Conservation (phyloP, 2,888 invertebrate species). For the Margaritifera margaritifera region DNA sequence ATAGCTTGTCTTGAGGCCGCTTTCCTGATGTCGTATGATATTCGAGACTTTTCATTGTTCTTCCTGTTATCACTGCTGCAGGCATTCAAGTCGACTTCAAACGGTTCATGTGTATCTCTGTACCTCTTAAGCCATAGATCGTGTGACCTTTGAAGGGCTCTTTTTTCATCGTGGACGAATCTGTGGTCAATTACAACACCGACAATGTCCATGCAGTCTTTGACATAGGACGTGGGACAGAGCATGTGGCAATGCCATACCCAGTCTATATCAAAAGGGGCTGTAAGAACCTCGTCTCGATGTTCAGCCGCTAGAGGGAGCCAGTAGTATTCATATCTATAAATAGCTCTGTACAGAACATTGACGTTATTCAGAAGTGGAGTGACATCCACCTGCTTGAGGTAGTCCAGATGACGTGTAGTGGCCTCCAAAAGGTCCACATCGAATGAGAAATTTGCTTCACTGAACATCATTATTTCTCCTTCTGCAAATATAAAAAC, state of each 20-base stretch:
- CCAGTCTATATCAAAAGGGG: conserved; percentile 75
- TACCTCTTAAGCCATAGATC: conserved; percentile 50
- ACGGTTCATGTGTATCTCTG: conserved; percentile 38
- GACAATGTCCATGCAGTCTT: conserved; percentile 54
- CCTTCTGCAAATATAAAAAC: neutral
- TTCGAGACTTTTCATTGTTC: conserved; percentile 15
- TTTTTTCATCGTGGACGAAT: conserved; percentile 44
- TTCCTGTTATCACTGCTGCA: neutral
- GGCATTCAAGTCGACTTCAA: conserved; percentile 29
- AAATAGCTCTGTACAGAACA: conserved; percentile 70
- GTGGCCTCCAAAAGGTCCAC: conserved; percentile 19
- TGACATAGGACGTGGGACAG: conserved; percentile 60
- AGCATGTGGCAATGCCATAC: conserved; percentile 74
- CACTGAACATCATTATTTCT: neutral
- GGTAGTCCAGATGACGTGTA: conserved; percentile 48
- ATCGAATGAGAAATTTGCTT: conserved; percentile 8
- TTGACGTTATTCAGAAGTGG: conserved; percentile 56
- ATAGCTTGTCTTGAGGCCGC: conserved; percentile 72
- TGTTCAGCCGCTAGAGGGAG: conserved; percentile 71
- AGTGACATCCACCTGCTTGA: conserved; percentile 46
- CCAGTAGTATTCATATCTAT: conserved; percentile 74
- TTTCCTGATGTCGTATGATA: conserved; percentile 70
- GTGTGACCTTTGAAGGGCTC: conserved; percentile 24
- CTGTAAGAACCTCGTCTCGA: conserved; percentile 63
- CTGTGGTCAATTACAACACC: conserved; percentile 70